Percentiles rank a stretch among this genome's conserved stretches.
Conservation (phyloP, 2,797 vertebrate species). For the Cynopterus sphinx region DNA sequence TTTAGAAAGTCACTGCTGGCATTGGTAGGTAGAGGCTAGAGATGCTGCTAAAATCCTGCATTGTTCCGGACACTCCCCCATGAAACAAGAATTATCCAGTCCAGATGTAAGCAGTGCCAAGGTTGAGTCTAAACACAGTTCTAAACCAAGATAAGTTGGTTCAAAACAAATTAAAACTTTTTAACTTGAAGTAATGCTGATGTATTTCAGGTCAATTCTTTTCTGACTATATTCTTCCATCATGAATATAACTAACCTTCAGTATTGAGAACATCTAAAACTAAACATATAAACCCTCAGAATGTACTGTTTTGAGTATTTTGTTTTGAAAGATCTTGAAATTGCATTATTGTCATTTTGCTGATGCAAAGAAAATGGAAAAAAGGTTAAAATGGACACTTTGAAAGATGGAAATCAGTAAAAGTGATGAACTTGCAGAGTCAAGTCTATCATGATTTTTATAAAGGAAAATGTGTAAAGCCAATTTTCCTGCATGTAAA, state of each 20-base stretch:
- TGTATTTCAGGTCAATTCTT: not conserved
- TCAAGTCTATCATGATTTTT: not conserved
- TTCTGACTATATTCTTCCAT: not conserved
- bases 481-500: not conserved
- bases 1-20: accelerated
- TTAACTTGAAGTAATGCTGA: not conserved
- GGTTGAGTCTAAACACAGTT: not conserved
- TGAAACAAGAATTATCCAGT: not conserved
- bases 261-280: not conserved
- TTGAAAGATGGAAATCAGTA: not conserved
- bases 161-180: not conserved
- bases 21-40: not conserved
- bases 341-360: not conserved
- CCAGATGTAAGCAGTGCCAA: accelerated
- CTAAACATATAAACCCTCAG: not conserved
- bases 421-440: not conserved
- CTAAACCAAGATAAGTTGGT: not conserved
- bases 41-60: too few species aligned
- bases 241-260: not conserved
- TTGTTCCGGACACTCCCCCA: not conserved
- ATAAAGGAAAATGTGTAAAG: not conserved
- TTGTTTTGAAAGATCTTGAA: not conserved
- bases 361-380: not conserved
- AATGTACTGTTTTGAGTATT: not conserved
- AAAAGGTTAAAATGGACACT: not conserved